phyloP scores from a whole-genome alignment of 2,113 vertebrate genomes.

The Engraulis encrasicolus region DNA sequence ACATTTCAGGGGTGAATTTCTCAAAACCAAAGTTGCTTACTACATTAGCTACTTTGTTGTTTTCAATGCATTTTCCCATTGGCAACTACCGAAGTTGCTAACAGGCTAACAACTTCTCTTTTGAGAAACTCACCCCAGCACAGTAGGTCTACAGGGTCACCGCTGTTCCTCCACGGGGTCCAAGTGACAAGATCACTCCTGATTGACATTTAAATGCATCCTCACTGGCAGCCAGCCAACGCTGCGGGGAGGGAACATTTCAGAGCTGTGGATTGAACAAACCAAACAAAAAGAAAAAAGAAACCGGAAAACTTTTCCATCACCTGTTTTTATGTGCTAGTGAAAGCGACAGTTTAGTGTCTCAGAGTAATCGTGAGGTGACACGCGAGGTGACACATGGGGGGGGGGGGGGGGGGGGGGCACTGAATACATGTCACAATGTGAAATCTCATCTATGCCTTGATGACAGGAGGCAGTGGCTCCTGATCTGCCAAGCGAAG shows the following conservation, averaged over 20 bases:
- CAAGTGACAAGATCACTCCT: not conserved
- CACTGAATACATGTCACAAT: not conserved
- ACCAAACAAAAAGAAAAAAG: not conserved
- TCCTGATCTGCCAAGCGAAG: too few species aligned
- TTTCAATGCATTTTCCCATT: too few species aligned
- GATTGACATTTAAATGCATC: not conserved
- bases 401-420: too few species aligned
- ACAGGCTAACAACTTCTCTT: too few species aligned
- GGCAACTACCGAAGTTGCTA: too few species aligned
- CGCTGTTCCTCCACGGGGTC: not conserved
- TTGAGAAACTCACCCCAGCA: too few species aligned
- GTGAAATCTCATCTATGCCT: not conserved
- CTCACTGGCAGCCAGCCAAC: not conserved
- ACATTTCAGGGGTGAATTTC: too few species aligned
- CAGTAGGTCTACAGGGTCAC: not conserved
- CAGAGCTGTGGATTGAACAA: not conserved
- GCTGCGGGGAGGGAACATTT: not conserved
- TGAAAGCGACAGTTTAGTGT: not conserved
- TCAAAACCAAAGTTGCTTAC: too few species aligned
- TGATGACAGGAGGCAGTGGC: not conserved
- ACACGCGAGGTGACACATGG: too few species aligned
- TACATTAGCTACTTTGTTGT: too few species aligned
- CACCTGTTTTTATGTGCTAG: not conserved
- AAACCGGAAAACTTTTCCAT: not conserved
- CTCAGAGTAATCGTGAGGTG: not conserved